Evolutionary conservation across 2,797 vertebrate genomes (phyloP).

Genomic region (Champsocephalus esox): DNA sequence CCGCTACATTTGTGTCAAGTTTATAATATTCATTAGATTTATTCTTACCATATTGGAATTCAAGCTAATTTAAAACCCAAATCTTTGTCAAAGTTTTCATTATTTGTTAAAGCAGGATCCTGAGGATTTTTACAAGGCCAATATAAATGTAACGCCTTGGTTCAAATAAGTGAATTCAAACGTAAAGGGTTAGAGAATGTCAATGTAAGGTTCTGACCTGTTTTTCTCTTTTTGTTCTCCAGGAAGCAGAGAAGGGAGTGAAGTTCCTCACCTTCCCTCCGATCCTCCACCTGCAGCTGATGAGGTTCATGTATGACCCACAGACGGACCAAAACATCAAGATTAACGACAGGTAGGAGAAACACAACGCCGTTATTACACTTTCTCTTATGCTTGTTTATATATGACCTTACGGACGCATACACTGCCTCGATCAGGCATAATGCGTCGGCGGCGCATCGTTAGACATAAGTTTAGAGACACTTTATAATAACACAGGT

Average conservation of each 20-base stretch:
- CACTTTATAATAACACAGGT: conserved; percentile 22
- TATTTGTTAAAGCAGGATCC: background rate
- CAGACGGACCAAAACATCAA: conserved; percentile 99
- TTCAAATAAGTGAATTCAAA: background rate
- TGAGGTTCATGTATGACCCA: conserved; percentile 99
- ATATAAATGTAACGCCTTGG: too few relatives aligned
- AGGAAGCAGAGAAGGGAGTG: conserved; percentile 99
- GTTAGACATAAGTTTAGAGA: conserved; percentile 22
- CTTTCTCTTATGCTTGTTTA: background rate
- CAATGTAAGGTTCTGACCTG: conserved; percentile 6
- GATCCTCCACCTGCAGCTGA: conserved; percentile 97
- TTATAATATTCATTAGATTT: background rate
- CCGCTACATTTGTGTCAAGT: background rate
- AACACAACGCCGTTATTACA: background rate
- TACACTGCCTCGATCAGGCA: background rate
- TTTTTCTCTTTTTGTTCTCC: conserved; percentile 34
- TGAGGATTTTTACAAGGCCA: background rate
- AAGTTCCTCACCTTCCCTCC: conserved; percentile 98
- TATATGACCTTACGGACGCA: background rate
- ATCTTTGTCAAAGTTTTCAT: background rate
- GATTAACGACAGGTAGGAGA: conserved; percentile 94
- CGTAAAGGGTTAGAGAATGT: background rate
- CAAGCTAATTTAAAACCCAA: background rate
- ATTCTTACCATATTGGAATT: background rate
- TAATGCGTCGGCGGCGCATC: background rate